Conservation (phyloP, 2,113 vertebrate genomes). For the Pantherophis guttatus region DNA sequence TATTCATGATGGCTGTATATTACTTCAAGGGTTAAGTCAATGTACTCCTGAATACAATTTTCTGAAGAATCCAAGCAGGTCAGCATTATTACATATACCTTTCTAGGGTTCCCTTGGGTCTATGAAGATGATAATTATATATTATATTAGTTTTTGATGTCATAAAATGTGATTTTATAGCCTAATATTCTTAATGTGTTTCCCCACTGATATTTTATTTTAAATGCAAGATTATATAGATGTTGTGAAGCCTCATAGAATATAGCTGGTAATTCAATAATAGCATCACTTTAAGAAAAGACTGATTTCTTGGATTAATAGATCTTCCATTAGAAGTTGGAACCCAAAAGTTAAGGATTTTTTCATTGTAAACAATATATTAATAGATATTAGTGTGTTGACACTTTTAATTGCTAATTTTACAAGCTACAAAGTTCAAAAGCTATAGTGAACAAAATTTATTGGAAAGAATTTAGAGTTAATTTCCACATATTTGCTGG, state of each 20-base stretch:
- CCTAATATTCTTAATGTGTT: not conserved
- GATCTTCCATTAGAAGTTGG: not conserved
- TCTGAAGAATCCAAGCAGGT: not conserved
- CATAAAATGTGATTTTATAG: not conserved
- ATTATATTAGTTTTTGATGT: not conserved
- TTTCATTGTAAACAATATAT: not conserved
- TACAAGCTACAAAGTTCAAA: not conserved
- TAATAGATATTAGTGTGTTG: not conserved
- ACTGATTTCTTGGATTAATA: not conserved
- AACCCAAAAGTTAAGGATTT: not conserved
- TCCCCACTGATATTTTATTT: conserved; percentile 41
- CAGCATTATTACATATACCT: not conserved
- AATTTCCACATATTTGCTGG: not conserved
- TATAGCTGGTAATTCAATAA: not conserved
- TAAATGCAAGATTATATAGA: conserved; percentile 11
- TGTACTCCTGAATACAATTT: not conserved
- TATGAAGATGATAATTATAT: not conserved
- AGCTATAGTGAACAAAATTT: not conserved
- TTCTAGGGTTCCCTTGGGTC: not conserved
- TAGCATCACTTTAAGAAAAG: not conserved
- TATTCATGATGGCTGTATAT: not conserved
- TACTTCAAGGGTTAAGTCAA: not conserved
- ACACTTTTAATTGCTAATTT: not conserved
- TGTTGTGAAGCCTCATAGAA: conserved; percentile 1
- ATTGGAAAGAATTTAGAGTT: not conserved